Base-by-base conservation (phyloP, 2,113 vertebrate species). In the Charina bottae region DNA sequence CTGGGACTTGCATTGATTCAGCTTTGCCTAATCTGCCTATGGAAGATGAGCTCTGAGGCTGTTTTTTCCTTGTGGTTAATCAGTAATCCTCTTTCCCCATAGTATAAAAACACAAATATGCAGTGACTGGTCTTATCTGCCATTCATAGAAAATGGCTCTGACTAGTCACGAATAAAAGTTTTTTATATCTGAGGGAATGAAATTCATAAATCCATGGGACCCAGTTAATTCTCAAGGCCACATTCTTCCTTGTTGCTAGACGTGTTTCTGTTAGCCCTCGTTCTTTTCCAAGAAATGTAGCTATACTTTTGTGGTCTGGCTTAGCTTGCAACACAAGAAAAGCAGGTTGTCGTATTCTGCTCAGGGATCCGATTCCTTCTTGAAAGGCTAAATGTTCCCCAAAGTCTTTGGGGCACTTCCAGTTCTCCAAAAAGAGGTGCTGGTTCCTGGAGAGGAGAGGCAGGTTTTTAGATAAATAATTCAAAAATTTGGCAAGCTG, bases 121-220 rank as follows among this genome's bases (percentile, higher is more conserved):
- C 0, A 6, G 37, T 0, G 0, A 90, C 88, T 46, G 11, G 26
- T 53, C 68, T 72, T 37, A 90, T 64, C 91, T 91, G 37, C 64
- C 28, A 4, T 88, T 83, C 85, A 88, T 68, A 88, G 60, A 92
- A 84, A 24, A 2, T 1, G 88, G 92, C 24, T 93, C 84, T 37
- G 64, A 23, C 78, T 95, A 88, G 89, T 92, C 87, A 87, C 21
- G 56, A 1, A 42, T 59, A 90, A 58, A 33, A 88, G 83, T 88
- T 55, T 42, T 56, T 85, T 84, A 3, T 78, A 6, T 6, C 10
- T 88, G 85, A 91, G 68, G 55, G 13, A 89, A 58, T n/a, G 87
- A 92, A 55, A 60, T 37, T 90, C 85, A 83, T 92, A 49, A 24
- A n/a, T 87, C 78, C 55, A 23, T 55, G 3, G 46, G 78, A 1